A percentile compares a stretch with the other conserved stretches of the same genome.
phyloP scores from a whole-genome alignment of 2,797 vertebrate genomes.

The Acipenser transmontanus region DNA sequence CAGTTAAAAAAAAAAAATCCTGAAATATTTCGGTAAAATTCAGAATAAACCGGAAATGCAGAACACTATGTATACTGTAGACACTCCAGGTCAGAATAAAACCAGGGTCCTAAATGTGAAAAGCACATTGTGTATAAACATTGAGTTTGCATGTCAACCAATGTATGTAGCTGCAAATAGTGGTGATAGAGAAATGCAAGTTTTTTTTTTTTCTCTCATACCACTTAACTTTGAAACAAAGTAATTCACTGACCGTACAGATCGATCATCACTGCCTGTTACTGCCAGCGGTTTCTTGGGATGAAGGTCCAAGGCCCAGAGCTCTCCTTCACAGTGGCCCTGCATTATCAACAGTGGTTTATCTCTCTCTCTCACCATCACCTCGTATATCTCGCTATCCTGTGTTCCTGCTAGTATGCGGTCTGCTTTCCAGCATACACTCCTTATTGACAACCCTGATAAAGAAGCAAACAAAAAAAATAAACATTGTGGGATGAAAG shows the following conservation, averaged over 20 bases:
- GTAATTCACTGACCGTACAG: constrained; percentile 68
- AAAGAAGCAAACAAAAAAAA: constrained; percentile 5
- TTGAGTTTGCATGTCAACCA: too few relatives aligned
- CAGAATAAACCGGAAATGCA: too few relatives aligned
- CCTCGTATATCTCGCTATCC: constrained; percentile 96
- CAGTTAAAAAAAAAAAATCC: too few relatives aligned
- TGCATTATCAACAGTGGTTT: constrained; percentile 90
- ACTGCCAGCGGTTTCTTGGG: constrained; percentile 89
- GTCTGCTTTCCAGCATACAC: constrained; percentile 92
- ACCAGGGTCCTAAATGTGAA: too few relatives aligned
- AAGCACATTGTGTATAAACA: too few relatives aligned
- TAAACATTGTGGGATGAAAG: background rate
- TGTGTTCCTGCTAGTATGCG: constrained; percentile 87
- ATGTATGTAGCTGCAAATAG: too few relatives aligned
- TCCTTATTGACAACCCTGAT: constrained; percentile 86
- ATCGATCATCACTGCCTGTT: constrained; percentile 88
- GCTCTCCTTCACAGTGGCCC: constrained; percentile 91
- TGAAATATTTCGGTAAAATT: too few relatives aligned
- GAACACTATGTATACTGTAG: too few relatives aligned
- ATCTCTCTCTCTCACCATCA: constrained; percentile 87
- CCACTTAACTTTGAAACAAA: too few relatives aligned
- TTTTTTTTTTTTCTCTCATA: too few relatives aligned
- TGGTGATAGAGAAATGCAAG: too few relatives aligned
- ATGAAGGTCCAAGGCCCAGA: constrained; percentile 88
- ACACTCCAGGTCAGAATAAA: too few relatives aligned